These are phyloP conservation scores for Thereva unica DNA, from an alignment of 2,888 invertebrate species.

Conservation along the genomic window DNA sequence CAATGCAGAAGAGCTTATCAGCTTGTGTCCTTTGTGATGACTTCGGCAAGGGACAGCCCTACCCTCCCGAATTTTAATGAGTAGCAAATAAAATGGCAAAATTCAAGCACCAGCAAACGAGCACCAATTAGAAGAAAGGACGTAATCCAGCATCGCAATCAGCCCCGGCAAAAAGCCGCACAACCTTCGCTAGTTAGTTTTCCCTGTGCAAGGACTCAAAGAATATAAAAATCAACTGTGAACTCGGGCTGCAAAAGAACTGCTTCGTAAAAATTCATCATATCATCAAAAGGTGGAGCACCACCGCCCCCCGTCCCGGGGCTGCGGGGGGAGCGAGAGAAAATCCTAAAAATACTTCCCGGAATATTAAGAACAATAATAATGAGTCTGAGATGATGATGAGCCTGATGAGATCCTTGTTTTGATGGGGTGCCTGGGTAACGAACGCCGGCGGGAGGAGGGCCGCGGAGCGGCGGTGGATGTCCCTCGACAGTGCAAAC, in stretches of 20 bases:
- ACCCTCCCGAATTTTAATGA: conserved; percentile 19
- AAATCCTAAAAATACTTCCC: conserved; percentile 25
- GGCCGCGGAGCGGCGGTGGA: neutral
- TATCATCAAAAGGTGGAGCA: conserved; percentile 3
- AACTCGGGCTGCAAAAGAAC: conserved; percentile 6
- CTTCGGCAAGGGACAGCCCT: no score
- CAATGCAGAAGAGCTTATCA: no score
- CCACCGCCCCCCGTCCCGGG: neutral
- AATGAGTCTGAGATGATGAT: conserved; percentile 37
- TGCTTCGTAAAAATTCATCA: conserved; percentile 7
- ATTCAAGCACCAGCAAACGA: conserved; percentile 8
- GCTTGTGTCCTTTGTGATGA: no score
- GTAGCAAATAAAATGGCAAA: neutral
- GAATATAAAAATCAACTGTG: conserved; percentile 22
- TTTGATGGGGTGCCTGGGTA: conserved; percentile 26
- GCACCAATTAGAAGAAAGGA: conserved; percentile 31
- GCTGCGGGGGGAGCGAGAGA: conserved; percentile 1
- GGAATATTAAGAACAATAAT: conserved; percentile 36
- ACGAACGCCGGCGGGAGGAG: conserved; percentile 9
- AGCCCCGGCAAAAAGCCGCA: neutral
- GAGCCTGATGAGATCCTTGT: conserved; percentile 34
- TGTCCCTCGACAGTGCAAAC: conserved; percentile 32
- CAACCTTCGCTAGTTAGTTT: conserved; percentile 7
- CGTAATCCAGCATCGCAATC: conserved; percentile 17
- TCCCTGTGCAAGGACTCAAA: conserved; percentile 11